These are phyloP conservation scores for Periophthalmus magnuspinnatus DNA, from an alignment of 2,797 vertebrate species.

Conservation along the genomic window DNA sequence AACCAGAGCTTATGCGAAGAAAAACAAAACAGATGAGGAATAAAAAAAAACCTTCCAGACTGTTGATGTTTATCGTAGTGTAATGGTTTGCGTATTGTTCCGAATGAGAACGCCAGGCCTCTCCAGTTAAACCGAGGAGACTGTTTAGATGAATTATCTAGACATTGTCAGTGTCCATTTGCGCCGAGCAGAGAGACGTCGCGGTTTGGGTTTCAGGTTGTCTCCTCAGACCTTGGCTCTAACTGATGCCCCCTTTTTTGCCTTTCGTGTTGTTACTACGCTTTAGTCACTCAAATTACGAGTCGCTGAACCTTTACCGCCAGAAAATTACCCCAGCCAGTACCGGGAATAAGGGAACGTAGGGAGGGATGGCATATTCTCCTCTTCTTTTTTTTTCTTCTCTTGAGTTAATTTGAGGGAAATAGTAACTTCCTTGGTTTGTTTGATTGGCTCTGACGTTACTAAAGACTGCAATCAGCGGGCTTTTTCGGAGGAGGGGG, in stretches of 20 bases:
- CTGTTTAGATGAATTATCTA: conserved; percentile 81
- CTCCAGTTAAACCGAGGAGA: conserved; percentile 72
- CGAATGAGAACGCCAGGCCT: conserved; percentile 53
- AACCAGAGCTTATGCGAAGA: conserved; percentile 36
- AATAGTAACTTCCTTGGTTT: conserved; percentile 74
- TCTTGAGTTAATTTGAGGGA: conserved; percentile 78
- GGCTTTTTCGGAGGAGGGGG: conserved; percentile 78
- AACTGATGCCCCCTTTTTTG: conserved; percentile 60
- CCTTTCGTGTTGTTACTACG: conserved; percentile 75
- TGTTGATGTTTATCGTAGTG: conserved; percentile 66
- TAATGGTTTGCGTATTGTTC: conserved; percentile 67
- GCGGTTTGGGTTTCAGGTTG: conserved; percentile 72
- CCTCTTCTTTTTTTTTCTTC: conserved; percentile 64
- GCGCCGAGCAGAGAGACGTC: conserved; percentile 59
- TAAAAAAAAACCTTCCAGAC: conserved; percentile 3
- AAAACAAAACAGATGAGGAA: conserved; percentile 36
- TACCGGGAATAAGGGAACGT: conserved; percentile 58
- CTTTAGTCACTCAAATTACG: conserved; percentile 82
- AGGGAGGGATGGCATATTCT: conserved; percentile 57
- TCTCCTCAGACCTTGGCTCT: conserved; percentile 72
- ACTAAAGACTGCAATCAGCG: conserved; percentile 84
- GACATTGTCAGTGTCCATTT: conserved; percentile 81
- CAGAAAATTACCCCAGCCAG: conserved; percentile 79
- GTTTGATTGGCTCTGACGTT: conserved; percentile 83
- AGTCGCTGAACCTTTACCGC: conserved; percentile 82